Conservation (phyloP, 2,797 vertebrate species). For the Danio aesculapii region DNA sequence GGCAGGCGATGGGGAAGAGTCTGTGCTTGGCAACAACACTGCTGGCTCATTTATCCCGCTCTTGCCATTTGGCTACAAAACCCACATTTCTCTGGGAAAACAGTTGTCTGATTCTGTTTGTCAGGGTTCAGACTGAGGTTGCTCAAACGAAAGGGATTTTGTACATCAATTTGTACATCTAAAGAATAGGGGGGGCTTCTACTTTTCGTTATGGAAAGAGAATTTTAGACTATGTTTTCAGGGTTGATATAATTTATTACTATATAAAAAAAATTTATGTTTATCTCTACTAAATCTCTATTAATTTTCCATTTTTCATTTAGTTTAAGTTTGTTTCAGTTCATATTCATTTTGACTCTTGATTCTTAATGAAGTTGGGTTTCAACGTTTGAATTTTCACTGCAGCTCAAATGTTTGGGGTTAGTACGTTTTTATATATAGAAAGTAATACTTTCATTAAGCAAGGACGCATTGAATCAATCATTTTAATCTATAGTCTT, state of each 20-base stretch:
- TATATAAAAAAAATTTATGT: background rate
- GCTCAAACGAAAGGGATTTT: background rate
- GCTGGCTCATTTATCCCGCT: constrained; percentile 16
- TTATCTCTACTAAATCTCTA: background rate
- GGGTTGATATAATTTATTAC: background rate
- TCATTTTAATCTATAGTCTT: too few relatives aligned
- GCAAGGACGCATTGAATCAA: too few relatives aligned
- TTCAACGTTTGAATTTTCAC: too few relatives aligned
- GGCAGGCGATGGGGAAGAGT: background rate
- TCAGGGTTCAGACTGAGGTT: constrained; percentile 26
- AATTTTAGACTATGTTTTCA: background rate
- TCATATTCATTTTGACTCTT: too few relatives aligned
- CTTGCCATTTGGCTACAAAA: constrained; percentile 20
- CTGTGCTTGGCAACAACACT: constrained; percentile 8
- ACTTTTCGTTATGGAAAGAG: background rate
- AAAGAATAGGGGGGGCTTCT: background rate
- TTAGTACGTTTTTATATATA: too few relatives aligned
- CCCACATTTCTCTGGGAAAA: constrained; percentile 1
- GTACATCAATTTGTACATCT: background rate
- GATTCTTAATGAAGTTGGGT: too few relatives aligned
- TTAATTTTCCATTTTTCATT: too few relatives aligned
- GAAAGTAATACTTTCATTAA: too few relatives aligned
- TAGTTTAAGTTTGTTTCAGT: too few relatives aligned
- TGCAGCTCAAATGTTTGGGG: too few relatives aligned
- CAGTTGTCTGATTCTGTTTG: constrained; percentile 11